Evolutionary conservation across 1,140 invertebrate genomes (phyloP).

Genomic region (Polypedilum pembai): DNA sequence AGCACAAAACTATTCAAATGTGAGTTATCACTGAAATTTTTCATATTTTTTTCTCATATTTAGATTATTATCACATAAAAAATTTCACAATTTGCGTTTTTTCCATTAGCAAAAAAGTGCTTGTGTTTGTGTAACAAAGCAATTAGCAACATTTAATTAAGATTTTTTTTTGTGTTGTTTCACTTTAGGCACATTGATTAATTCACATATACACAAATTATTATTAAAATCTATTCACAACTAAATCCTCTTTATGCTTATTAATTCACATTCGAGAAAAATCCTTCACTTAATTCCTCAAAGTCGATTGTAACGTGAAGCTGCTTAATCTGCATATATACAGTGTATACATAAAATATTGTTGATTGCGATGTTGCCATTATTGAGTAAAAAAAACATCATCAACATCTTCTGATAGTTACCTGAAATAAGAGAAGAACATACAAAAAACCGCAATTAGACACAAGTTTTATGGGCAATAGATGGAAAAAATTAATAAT

Average conservation of each 20-base stretch:
- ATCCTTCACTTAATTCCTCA: conserved; percentile 18
- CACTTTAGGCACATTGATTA: neutral
- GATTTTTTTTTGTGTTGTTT: neutral
- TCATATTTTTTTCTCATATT: neutral
- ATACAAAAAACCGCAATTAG: neutral
- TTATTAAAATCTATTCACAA: neutral
- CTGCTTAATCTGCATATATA: neutral
- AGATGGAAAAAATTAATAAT: neutral
- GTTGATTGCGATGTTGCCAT: neutral
- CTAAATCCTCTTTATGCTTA: neutral
- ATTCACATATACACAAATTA: neutral
- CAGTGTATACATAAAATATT: neutral
- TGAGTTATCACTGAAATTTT: neutral
- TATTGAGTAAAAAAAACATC: conserved; percentile 17
- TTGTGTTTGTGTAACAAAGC: neutral
- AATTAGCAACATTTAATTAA: neutral
- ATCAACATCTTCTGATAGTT: neutral
- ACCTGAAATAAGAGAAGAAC: neutral
- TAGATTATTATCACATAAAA: neutral
- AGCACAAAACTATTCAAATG: neutral
- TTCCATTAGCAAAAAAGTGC: no score
- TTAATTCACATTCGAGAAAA: neutral
- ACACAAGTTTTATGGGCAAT: neutral
- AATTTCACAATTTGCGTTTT: no score
- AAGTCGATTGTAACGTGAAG: neutral